Evolutionary conservation across 2,797 vertebrate genomes (phyloP).

Genomic region (Psittacula derbiana): DNA sequence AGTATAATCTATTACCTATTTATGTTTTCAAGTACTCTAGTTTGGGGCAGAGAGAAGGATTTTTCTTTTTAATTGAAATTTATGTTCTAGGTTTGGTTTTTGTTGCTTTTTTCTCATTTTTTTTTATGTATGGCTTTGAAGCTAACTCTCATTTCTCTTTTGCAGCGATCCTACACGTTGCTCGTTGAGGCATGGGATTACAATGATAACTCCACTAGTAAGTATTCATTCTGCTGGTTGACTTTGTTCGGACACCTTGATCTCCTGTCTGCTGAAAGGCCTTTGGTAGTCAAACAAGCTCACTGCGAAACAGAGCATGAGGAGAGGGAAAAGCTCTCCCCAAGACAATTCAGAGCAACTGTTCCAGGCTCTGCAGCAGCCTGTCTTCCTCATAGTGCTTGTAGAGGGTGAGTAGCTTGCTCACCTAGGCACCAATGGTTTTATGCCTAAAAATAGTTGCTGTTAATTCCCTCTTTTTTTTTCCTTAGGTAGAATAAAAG

Average conservation of each 20-base stretch:
- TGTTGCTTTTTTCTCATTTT: neutral
- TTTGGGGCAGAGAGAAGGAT: neutral
- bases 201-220: slow-evolving; percentile 92
- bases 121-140: neutral
- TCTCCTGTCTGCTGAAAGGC: neutral
- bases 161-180: slow-evolving; percentile 96
- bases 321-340: neutral
- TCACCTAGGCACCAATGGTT: neutral
- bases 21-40: slow-evolving; percentile 27
- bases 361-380: neutral
- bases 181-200: slow-evolving; percentile 96
- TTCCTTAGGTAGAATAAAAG: neutral
- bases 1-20: slow-evolving; percentile 65
- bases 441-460: neutral
- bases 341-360: neutral
- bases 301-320: neutral
- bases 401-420: neutral
- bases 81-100: accelerated
- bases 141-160: slow-evolving; percentile 72
- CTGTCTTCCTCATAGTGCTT: neutral
- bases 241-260: neutral
- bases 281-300: neutral
- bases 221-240: slow-evolving; percentile 69
- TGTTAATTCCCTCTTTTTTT: slow-evolving; percentile 6
- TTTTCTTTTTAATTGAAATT: neutral